phyloP scores from a whole-genome alignment of 2,797 vertebrate genomes.

The Neopelma chrysocephalum region DNA sequence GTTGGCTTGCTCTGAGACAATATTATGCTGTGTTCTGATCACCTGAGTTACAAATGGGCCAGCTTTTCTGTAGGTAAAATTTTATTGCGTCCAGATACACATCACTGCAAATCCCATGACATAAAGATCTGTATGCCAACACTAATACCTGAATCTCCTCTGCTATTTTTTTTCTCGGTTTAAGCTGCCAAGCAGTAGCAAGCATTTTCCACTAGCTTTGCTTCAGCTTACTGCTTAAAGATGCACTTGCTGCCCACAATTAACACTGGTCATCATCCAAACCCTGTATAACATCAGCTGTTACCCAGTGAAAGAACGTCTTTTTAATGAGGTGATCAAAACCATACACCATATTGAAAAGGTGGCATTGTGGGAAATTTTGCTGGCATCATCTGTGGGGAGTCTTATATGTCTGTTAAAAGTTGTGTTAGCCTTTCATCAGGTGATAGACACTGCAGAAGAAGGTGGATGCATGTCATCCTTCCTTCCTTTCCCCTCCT shows the following conservation, averaged over 20 bases:
- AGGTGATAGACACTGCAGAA: not conserved
- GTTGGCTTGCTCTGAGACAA: slow-evolving; percentile 30
- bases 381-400: not conserved
- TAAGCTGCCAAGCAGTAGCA: not conserved
- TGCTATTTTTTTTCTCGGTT: not conserved
- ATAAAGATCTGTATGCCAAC: not conserved
- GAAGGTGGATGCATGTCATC: not conserved
- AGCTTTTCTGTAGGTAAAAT: not conserved
- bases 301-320: not conserved
- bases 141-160: not conserved
- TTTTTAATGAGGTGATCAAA: not conserved
- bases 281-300: not conserved
- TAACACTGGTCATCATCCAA: not conserved
- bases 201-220: not conserved
- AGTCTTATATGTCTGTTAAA: not conserved
- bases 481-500: not conserved
- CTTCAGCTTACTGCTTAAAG: not conserved
- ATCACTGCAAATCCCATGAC: not conserved
- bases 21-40: not conserved
- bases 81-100: not conserved
- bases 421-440: not conserved
- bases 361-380: not conserved
- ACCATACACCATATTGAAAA: not conserved
- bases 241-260: not conserved
- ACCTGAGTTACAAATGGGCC: slow-evolving; percentile 22